Conservation (phyloP, 2,797 vertebrate genomes). For the Cynodonichthys magdalenae region DNA sequence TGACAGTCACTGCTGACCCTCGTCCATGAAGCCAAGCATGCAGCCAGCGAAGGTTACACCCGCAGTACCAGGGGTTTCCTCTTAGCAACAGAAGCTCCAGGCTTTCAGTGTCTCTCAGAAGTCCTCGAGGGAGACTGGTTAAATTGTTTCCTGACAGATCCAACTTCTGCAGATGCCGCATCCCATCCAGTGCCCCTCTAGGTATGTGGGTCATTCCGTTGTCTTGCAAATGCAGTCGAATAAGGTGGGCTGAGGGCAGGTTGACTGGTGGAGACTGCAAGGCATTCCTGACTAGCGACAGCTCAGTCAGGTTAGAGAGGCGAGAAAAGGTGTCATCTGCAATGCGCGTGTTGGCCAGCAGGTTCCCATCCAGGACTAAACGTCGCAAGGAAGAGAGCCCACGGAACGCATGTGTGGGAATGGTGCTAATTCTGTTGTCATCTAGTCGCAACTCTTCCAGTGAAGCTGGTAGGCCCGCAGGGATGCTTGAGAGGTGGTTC, state of each 20-base stretch:
- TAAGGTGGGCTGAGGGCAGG: conserved; percentile 86
- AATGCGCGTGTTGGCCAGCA: conserved; percentile 93
- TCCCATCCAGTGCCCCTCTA: conserved; percentile 84
- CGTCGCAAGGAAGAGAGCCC: conserved; percentile 88
- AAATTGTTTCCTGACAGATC: conserved; percentile 96
- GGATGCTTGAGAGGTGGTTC: conserved; percentile 95
- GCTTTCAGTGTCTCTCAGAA: conserved; percentile 89
- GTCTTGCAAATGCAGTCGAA: conserved; percentile 91
- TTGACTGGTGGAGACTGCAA: conserved; percentile 89
- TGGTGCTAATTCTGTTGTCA: conserved; percentile 95
- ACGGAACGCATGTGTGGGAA: conserved; percentile 92
- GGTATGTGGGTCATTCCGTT: conserved; percentile 94
- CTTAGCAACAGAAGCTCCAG: conserved; percentile 88
- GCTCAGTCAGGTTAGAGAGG: conserved; percentile 91
- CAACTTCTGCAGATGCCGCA: conserved; percentile 87
- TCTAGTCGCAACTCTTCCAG: conserved; percentile 93
- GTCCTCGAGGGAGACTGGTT: conserved; percentile 89
- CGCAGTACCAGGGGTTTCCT: conserved; percentile 96
- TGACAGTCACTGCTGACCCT: conserved; percentile 85
- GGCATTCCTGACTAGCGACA: conserved; percentile 92
- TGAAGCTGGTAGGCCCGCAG: conserved; percentile 88
- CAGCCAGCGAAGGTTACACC: conserved; percentile 93
- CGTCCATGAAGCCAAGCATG: conserved; percentile 89
- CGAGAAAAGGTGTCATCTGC: conserved; percentile 92
- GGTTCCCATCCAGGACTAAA: conserved; percentile 92